Conservation (phyloP, 35 echinoderm and acorn worm genomes). For the Strongylocentrotus purpuratus region DNA sequence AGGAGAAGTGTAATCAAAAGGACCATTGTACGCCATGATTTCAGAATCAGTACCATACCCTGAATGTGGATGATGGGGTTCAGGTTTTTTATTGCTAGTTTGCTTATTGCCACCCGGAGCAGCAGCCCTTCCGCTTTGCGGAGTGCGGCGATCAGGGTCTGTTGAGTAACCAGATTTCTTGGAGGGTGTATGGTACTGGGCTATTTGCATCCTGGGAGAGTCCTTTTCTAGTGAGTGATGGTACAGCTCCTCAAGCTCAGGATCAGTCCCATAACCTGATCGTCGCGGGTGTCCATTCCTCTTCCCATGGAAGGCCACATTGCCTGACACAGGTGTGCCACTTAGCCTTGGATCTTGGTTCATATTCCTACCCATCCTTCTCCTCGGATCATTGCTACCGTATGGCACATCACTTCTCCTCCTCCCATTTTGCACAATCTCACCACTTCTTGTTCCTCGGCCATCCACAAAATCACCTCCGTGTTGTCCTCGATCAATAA, state of each 20-base stretch:
- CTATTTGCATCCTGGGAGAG: background rate
- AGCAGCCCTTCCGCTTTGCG: background rate
- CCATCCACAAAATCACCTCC: background rate
- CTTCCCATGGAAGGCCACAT: background rate
- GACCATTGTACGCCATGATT: slow-evolving; percentile 23
- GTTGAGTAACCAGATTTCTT: background rate
- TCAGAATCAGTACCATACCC: slow-evolving; percentile 54
- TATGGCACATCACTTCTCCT: background rate
- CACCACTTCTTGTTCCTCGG: background rate
- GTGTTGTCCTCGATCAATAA: background rate
- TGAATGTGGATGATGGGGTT: slow-evolving; percentile 24
- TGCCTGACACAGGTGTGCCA: background rate
- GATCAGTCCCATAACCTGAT: slow-evolving; percentile 69
- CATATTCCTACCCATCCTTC: slow-evolving; percentile 34
- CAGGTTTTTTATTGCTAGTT: background rate
- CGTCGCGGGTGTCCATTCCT: slow-evolving; percentile 50
- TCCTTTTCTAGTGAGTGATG: slow-evolving; percentile 18
- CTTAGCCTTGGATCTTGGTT: background rate
- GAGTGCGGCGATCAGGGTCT: background rate
- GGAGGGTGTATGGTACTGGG: background rate
- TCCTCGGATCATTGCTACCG: background rate
- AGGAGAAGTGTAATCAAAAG: slow-evolving; percentile 21
- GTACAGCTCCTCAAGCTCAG: slow-evolving; percentile 57
- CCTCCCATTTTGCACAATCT: background rate
- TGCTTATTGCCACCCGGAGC: background rate